Conservation (phyloP, 1,140 invertebrate genomes). For the Chionoecetes opilio region DNA sequence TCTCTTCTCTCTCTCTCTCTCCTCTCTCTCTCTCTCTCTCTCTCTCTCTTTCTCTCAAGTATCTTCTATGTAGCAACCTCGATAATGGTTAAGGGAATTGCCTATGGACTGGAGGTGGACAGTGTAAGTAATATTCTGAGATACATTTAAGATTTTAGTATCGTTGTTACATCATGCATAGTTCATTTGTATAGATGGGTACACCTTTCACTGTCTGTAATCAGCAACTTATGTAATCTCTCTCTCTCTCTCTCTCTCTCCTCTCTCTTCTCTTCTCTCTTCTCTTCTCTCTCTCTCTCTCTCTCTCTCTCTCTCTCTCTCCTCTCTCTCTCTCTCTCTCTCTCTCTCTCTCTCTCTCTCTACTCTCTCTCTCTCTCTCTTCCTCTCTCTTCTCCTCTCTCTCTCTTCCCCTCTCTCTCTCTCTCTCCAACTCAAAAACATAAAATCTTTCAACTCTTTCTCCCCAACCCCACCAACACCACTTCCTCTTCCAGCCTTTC, state of each 20-base stretch:
- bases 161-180: too few species aligned
- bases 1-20: not conserved
- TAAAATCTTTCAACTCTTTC: not conserved
- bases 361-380: not conserved
- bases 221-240: too few species aligned
- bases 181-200: too few species aligned
- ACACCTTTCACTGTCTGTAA: too few species aligned
- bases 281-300: conserved; percentile 50
- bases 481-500: not conserved
- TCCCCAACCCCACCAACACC: not conserved
- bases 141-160: too few species aligned
- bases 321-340: not conserved
- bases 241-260: not conserved
- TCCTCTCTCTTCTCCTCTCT: not conserved
- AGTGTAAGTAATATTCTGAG: too few species aligned
- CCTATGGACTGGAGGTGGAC: too few species aligned
- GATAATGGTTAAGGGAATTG: too few species aligned
- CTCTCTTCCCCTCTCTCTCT: conserved; percentile 43
- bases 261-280: not conserved
- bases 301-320: not conserved
- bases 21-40: conserved; percentile 4
- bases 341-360: not conserved
- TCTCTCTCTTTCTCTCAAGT: not conserved
- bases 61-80: not conserved
- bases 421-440: not conserved